Evolutionary conservation across 2,797 vertebrate species (phyloP), one percentile per base, ranked within the genome.

Genomic region (Passerculus sandwichensis): DNA sequence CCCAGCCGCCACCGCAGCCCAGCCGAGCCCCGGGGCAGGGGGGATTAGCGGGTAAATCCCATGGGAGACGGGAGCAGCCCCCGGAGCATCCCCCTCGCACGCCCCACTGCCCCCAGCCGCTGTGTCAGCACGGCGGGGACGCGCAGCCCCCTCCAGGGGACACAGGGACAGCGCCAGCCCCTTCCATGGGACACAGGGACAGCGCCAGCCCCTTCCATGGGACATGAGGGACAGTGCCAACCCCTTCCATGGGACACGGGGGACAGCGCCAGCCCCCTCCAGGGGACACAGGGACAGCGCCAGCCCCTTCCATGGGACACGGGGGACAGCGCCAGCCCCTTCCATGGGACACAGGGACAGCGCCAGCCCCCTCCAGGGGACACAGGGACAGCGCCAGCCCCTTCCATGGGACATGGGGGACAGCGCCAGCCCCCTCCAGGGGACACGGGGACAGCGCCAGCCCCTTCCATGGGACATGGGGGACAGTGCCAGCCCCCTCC

Each of bases 11-110:
- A 13, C 62, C 42, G 5, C 61, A 80, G 81, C 29, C 47, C 89
- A 6, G 69, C 27, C 20, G 11, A 93, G 92, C 89, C 73, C 71
- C 5, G 15, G 69, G 83, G 27, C 61, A 53, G 3, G 67, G 29
- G 89, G 94, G 94, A 96, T 96, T 96, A 96, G 85, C 0, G 60
- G 61, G 22, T 50, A 93, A 95, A 94, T 90, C 91, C 93, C 91
- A 19, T 0, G 15, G 94, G 94, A 81, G 1, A 38, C 8, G 5
- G 29, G 81, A 86, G 34, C 47, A 27, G 85, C 26, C 77, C 56
- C 81, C 15, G 3, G 34, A 30, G 61, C 83, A 19, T 2, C 56
- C 62, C 87, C 76, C 14, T 4, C 9, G 5, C 72, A 93, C 18
- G 66, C 54, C 4, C 86, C 73, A 1, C 18, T 54, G 96, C 95